Conservation (phyloP, 2,797 vertebrate species). For the Steatocranus sp. region DNA sequence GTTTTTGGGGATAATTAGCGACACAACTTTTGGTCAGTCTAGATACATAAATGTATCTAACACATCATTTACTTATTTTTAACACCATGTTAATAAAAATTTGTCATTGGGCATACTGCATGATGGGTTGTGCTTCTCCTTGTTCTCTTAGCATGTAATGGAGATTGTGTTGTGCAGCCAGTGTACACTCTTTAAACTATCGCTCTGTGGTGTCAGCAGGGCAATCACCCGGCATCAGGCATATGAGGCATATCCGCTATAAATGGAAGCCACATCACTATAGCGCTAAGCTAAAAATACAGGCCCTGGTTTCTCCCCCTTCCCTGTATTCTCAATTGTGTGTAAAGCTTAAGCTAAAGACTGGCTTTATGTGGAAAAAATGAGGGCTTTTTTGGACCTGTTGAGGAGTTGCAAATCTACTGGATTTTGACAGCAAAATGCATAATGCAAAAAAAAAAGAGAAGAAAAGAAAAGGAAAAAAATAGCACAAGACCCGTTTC, state of each 20-base stretch:
- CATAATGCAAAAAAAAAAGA: background rate
- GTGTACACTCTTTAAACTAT: slow-evolving; percentile 17
- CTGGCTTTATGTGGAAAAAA: background rate
- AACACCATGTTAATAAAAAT: background rate
- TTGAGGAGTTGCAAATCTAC: slow-evolving; percentile 12
- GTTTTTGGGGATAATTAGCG: background rate
- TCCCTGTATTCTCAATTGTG: slow-evolving; percentile 58
- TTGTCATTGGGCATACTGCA: no score
- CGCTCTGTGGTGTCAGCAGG: slow-evolving; percentile 33
- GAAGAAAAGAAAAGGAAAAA: background rate
- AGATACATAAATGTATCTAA: background rate
- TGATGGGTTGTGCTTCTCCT: background rate
- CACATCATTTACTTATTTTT: background rate
- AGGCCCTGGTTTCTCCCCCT: slow-evolving; percentile 26
- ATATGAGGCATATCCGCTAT: slow-evolving; percentile 51
- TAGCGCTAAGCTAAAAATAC: slow-evolving; percentile 60
- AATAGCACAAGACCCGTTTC: slow-evolving; percentile 12
- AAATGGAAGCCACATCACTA: slow-evolving; percentile 60
- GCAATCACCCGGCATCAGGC: slow-evolving; percentile 38
- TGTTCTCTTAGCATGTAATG: background rate
- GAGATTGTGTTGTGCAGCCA: background rate
- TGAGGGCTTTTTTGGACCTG: slow-evolving; percentile 16
- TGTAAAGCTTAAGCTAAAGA: slow-evolving; percentile 18
- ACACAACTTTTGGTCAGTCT: background rate
- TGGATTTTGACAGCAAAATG: slow-evolving; percentile 30